Evolutionary conservation across 2,797 vertebrate genomes (phyloP), one percentile per base, ranked within the genome.

Genomic region (Erithacus rubecula): DNA sequence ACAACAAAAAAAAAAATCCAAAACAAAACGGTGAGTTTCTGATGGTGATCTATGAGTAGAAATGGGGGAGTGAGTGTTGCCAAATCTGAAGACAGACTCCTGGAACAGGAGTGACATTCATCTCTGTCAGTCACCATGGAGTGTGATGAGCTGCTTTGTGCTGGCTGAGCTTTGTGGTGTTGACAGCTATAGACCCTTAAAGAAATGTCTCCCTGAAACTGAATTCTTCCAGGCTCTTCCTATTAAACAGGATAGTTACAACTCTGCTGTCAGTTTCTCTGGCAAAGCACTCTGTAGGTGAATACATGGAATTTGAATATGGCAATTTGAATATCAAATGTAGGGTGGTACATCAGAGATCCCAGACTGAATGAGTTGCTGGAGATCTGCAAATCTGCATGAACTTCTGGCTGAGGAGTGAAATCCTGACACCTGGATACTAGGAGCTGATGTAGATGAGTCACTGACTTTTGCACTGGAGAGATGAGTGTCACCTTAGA

Each of bases 261-360:
- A n/a, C 52, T 93, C 85, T 1, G 2, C 4, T 70, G 91, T 69
- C 63, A 59, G 56, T 63, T 79, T 90, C 29, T 74, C 56, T 86
- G 77, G 29, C 1, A 3, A 63, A 90, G 67, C 51, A 12, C 39
- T 83, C 46, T 32, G 30, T 71, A 62, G 79, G 47, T 83, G 81
- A 79, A 37, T 14, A 49, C 68, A 34, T 69, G 62, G 41, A 63
- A 89, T 94, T 62, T 90, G 74, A 93, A 91, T 96, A 69, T 29
- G 49, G n/a, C 26, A 76, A 94, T 96, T 87, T 95, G 83, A 94
- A 94, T 96, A 82, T 94, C 56, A 90, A 88, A 94, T 89, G 9
- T 21, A 69, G 89, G 87, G 87, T 93, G 64, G 74, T 95, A 74
- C 51, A 79, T 44, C 80, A 81, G 85, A 47, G 59, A 90, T 86